phyloP scores from a whole-genome alignment of 2,888 invertebrate genomes.

The Amblyjoppa proteus region DNA sequence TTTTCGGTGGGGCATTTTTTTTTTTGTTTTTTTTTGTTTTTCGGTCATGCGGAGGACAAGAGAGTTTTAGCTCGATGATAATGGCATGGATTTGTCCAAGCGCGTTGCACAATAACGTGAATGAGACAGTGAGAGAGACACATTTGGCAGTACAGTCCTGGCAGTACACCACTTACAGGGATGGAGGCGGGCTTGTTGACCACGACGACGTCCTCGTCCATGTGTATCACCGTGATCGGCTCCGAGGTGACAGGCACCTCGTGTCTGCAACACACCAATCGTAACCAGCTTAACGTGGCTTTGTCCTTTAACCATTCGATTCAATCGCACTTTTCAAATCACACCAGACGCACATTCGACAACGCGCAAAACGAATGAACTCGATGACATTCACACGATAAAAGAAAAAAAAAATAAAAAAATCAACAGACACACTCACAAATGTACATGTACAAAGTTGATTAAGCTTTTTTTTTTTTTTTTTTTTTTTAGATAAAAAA shows the following conservation, averaged over 20 bases:
- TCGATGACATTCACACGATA: slow-evolving; percentile 13
- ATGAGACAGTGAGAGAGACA: slow-evolving; percentile 61
- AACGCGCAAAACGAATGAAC: background rate
- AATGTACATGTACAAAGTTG: slow-evolving; percentile 35
- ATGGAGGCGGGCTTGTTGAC: slow-evolving; percentile 99
- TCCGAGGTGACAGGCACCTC: slow-evolving; percentile 99
- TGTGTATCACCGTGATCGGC: slow-evolving; percentile 98
- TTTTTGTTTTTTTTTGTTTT: too few relatives aligned
- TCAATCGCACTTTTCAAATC: slow-evolving; percentile 46
- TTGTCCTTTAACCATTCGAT: slow-evolving; percentile 73
- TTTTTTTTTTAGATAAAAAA: background rate
- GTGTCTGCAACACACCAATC: slow-evolving; percentile 93
- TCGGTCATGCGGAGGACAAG: too few relatives aligned
- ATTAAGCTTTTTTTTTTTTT: background rate
- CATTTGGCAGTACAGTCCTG: slow-evolving; percentile 84
- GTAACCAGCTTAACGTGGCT: slow-evolving; percentile 85
- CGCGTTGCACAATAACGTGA: slow-evolving; percentile 35
- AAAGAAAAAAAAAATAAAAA: background rate
- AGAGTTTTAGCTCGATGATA: too few relatives aligned
- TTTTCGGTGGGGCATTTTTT: too few relatives aligned
- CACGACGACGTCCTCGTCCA: slow-evolving; percentile 99
- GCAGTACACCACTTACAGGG: slow-evolving; percentile 97
- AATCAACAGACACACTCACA: slow-evolving; percentile 2
- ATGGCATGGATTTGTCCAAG: slow-evolving; percentile 1
- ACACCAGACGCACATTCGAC: background rate